phyloP scores from a whole-genome alignment of 2,113 vertebrate genomes.

The Macrotus californicus region DNA sequence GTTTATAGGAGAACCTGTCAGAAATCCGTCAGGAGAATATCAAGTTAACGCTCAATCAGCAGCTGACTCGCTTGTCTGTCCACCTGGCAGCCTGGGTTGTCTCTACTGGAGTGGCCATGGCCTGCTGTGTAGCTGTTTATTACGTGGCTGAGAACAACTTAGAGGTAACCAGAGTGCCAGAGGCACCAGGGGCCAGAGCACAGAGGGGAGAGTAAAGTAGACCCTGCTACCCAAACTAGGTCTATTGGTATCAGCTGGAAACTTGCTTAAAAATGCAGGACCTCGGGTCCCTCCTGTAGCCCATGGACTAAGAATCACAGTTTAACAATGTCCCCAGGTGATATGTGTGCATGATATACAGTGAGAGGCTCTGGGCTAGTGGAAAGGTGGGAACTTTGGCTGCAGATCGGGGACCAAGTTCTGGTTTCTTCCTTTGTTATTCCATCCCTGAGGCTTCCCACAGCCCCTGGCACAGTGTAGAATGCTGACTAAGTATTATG shows the following conservation, averaged over 20 bases:
- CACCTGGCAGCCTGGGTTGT: conserved; percentile 84
- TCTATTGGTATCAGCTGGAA: background rate
- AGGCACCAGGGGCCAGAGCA: background rate
- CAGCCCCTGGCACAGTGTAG: background rate
- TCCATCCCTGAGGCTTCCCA: background rate
- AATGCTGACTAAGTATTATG: background rate
- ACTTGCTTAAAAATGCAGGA: background rate
- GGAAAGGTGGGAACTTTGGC: background rate
- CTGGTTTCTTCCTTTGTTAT: background rate
- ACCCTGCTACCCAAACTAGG: accelerated
- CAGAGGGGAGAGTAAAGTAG: accelerated
- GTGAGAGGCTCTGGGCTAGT: background rate
- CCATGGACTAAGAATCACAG: background rate
- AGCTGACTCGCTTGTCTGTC: conserved; percentile 66
- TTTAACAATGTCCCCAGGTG: no score
- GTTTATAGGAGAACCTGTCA: conserved; percentile 86
- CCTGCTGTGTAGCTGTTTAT: conserved; percentile 84
- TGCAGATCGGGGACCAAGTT: background rate
- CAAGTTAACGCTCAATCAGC: conserved; percentile 73
- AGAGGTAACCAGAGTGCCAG: conserved; percentile 70
- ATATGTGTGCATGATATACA: no score
- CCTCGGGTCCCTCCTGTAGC: background rate
- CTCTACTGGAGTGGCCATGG: conserved; percentile 80
- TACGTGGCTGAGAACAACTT: conserved; percentile 83
- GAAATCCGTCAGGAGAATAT: conserved; percentile 77